Percentiles rank a stretch among this genome's conserved stretches.
Evolutionary conservation across 2,113 vertebrate species (phyloP).

Genomic region (Petromus typicus): DNA sequence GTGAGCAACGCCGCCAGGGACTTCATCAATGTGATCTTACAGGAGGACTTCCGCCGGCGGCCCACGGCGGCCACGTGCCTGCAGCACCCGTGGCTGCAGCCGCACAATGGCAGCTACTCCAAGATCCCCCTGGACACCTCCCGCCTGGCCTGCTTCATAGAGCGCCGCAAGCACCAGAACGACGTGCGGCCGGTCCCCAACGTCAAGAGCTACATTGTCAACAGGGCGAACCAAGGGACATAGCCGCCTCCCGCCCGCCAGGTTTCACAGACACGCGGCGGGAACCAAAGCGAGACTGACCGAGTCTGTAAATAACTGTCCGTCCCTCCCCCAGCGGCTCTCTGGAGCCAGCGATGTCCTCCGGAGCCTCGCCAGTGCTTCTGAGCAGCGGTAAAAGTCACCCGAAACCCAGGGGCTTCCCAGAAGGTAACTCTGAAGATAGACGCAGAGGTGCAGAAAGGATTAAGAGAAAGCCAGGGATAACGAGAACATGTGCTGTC

Average conservation of each 20-base stretch:
- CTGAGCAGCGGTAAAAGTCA: constrained; percentile 56
- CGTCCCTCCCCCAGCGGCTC: constrained; percentile 42
- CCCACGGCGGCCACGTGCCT: constrained; percentile 93
- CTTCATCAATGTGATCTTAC: constrained; percentile 93
- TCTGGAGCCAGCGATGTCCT: constrained; percentile 46
- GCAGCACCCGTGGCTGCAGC: constrained; percentile 96
- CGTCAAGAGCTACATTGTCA: constrained; percentile 93
- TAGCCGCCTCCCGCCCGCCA: constrained; percentile 64
- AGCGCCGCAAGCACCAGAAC: constrained; percentile 95
- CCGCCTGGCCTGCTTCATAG: constrained; percentile 94
- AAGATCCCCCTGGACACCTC: constrained; percentile 93
- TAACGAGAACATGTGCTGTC: constrained; percentile 7
- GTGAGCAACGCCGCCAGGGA: constrained; percentile 96
- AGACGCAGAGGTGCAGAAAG: not conserved
- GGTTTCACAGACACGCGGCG: not conserved
- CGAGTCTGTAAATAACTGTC: constrained; percentile 79
- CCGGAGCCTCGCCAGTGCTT: not conserved
- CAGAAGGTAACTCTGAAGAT: constrained; percentile 12
- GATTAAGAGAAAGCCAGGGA: constrained; percentile 36
- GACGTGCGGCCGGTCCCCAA: constrained; percentile 93
- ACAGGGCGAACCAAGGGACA: constrained; percentile 83
- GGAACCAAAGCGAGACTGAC: constrained; percentile 70
- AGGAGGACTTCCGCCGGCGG: constrained; percentile 94
- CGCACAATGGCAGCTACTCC: constrained; percentile 92
- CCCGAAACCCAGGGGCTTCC: not conserved